These are phyloP conservation scores for Drosophila nr. perissopoda DNA, from an alignment of 2,888 invertebrate genomes.

Conservation along the genomic window DNA sequence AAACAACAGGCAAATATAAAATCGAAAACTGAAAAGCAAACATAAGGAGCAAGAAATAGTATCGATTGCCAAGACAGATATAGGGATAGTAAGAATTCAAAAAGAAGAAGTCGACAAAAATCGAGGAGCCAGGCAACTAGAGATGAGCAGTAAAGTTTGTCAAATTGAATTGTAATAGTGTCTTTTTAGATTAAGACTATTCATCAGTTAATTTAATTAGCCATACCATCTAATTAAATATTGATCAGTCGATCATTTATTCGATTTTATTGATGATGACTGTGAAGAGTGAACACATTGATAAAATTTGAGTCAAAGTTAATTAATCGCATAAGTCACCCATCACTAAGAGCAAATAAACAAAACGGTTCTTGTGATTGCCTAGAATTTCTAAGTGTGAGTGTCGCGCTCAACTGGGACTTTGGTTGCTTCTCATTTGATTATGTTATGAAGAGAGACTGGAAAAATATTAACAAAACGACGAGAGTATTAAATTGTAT, in stretches of 20 bases:
- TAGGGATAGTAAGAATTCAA: neutral
- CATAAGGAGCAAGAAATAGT: neutral
- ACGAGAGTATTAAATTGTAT: constrained; percentile 9
- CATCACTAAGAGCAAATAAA: constrained; percentile 19
- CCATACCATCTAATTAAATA: neutral
- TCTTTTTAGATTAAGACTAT: neutral
- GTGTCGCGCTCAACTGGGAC: neutral
- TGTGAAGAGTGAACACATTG: neutral
- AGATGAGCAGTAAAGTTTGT: constrained; percentile 1
- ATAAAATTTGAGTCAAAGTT: too few relatives aligned
- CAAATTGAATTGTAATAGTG: neutral
- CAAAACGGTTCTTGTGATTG: constrained; percentile 7
- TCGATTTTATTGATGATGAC: neutral
- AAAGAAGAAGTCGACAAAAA: constrained; percentile 7
- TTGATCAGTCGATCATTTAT: neutral
- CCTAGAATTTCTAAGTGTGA: constrained; percentile 13
- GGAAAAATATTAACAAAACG: neutral
- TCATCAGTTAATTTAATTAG: neutral
- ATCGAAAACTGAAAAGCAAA: neutral
- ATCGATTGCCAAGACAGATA: neutral
- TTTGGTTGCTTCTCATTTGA: neutral
- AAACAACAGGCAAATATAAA: neutral
- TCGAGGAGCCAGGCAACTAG: constrained; percentile 1
- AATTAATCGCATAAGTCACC: neutral
- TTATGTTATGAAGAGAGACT: constrained; percentile 1